Percentiles rank a stretch among this genome's conserved stretches.
Evolutionary conservation across 2,113 vertebrate genomes (phyloP).

Genomic region (Cyprinodon variegatus): DNA sequence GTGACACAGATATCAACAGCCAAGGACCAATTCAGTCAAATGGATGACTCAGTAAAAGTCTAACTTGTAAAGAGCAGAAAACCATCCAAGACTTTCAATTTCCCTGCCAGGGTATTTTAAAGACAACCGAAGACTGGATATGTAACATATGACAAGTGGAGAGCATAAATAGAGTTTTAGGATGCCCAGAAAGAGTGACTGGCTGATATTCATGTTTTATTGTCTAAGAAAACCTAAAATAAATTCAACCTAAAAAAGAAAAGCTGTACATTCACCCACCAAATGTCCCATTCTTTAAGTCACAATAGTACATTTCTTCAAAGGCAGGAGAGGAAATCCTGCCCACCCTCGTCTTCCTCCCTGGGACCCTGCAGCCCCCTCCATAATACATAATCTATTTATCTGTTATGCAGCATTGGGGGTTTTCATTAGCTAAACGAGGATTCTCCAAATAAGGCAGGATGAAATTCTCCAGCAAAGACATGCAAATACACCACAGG

Average conservation of each 20-base stretch:
- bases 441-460: conserved; percentile 42
- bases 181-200: not conserved
- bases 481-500: conserved; percentile 51
- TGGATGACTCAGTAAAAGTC: too few relatives aligned
- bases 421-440: conserved; percentile 55
- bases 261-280: not conserved
- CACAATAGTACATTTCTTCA: conserved; percentile 41
- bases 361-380: conserved; percentile 28
- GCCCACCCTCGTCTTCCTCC: conserved; percentile 39
- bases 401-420: conserved; percentile 19
- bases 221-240: not conserved
- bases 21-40: too few relatives aligned
- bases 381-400: conserved; percentile 32
- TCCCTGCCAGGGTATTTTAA: too few relatives aligned
- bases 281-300: not conserved
- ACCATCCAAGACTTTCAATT: too few relatives aligned
- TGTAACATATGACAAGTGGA: too few relatives aligned
- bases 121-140: too few relatives aligned
- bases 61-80: too few relatives aligned
- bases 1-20: too few relatives aligned
- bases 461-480: conserved; percentile 45
- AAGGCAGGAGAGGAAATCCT: conserved; percentile 53
- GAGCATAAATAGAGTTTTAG: too few relatives aligned
- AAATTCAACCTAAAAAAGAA: not conserved
- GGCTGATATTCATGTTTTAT: not conserved